Base-by-base conservation (phyloP, 2,888 invertebrate species). In the Eristalis tenax region DNA sequence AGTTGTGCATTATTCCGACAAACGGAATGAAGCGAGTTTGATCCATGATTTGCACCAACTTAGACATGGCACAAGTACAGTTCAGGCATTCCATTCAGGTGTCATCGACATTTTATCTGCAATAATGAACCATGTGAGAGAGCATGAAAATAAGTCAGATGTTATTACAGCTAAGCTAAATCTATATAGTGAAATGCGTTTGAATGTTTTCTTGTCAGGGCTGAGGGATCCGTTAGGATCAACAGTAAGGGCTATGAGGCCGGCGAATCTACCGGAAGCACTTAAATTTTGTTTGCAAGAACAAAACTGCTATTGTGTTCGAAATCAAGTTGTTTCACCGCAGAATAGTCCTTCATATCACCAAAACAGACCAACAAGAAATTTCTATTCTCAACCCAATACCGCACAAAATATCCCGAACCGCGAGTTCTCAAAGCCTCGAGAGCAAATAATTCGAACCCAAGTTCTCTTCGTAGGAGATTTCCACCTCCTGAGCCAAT, bases 1-100 rank as follows among this genome's bases (percentile, higher is more conserved):
- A 35, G 63, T 61, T 4, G 35, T 61, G n/a, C 76, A 59, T n/a
- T 68, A 68, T 28, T 50, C 68, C 26, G 75, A 75, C 10, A 69
- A 69, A 13, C n/a, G 61, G 1, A 70, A 68, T 6, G 69, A 77
- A 28, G 32, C 61, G 4, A 59, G 69, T 3, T 61, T 77, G 8
- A 69, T 68, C 1, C 56, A 35, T 38, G 61, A 69, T 18, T 32
- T 81, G 5, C 56, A 81, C 64, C 23, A 23, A 50, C 35, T 73
- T 13, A 38, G 11, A 28, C 40, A 77, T 26, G 28, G 18, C 43
- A 66, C 40, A 63, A 28, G 38, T 65, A 63, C 65, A 50, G 65
- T 38, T 50, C 18, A 50, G 2, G 1, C 4, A 5, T 66, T 66
- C 13, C 43, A 66, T 23, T 40, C 40, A 2, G 10, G 26, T 8